phyloP scores from a whole-genome alignment of 1,140 invertebrate genomes.

The Trissolcus basalis region DNA sequence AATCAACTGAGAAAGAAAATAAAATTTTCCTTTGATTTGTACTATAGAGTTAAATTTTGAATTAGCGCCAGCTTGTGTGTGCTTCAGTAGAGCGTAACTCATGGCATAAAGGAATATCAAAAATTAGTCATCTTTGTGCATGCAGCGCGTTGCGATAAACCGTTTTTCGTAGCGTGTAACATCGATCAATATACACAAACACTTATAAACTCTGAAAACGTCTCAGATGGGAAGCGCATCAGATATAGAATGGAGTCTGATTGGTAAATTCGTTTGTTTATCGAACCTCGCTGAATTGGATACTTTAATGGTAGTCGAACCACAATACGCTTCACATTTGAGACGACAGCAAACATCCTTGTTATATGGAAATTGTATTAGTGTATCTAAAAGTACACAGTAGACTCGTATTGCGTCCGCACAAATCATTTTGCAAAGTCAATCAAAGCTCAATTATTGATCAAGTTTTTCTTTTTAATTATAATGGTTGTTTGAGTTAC shows the following conservation, averaged over 20 bases:
- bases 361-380: no score
- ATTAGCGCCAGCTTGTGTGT: constrained; percentile 1
- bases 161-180: constrained; percentile 37
- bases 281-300: background rate
- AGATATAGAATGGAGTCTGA: background rate
- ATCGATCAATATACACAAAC: constrained; percentile 37
- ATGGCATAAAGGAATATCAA: no score
- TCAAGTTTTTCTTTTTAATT: no score
- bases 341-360: constrained; percentile 14
- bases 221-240: constrained; percentile 20
- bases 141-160: constrained; percentile 35
- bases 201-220: constrained; percentile 47
- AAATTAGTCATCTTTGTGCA: constrained; percentile 31
- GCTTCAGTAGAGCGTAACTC: no score
- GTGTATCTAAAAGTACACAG: no score
- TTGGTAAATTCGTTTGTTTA: background rate
- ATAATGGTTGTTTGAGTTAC: no score
- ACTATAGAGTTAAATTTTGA: background rate
- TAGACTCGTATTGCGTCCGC: no score
- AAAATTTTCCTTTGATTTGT: background rate
- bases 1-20: background rate
- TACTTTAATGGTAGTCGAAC: background rate
- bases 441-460: no score
- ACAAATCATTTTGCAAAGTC: no score
- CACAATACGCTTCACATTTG: constrained; percentile 10